These are phyloP conservation scores for Nettapus auritus DNA, from an alignment of 2,113 vertebrate genomes.

Conservation along the genomic window DNA sequence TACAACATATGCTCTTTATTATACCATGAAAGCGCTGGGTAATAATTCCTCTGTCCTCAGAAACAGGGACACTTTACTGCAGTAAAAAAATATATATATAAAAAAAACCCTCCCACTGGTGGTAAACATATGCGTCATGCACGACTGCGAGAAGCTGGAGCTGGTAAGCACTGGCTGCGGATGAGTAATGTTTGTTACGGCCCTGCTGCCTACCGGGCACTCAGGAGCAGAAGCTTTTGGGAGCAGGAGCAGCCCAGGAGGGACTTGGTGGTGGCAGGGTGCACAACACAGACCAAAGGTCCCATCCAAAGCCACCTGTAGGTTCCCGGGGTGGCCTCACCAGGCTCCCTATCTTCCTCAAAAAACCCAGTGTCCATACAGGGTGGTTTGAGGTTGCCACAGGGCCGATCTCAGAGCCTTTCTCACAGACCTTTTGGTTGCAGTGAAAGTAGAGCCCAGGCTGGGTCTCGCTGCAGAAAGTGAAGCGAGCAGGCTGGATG, in stretches of 20 bases:
- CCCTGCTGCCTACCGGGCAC: not conserved
- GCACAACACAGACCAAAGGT: not conserved
- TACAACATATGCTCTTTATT: conserved; percentile 25
- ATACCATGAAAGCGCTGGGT: not conserved
- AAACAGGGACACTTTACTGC: conserved; percentile 7
- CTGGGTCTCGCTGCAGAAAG: not conserved
- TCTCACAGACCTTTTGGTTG: not conserved
- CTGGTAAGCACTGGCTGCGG: conserved; percentile 22
- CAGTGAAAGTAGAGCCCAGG: not conserved
- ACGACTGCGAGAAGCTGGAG: conserved; percentile 34
- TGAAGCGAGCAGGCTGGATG: not conserved
- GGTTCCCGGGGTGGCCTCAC: not conserved
- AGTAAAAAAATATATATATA: not conserved
- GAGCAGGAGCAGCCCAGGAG: not conserved
- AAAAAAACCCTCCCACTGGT: conserved; percentile 21
- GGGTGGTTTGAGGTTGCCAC: not conserved
- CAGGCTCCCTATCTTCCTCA: accelerated
- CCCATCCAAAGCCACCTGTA: not conserved
- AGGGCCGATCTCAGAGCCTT: accelerated
- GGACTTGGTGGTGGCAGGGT: not conserved
- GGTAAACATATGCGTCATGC: conserved; percentile 44
- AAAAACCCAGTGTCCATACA: accelerated
- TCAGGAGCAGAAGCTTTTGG: not conserved
- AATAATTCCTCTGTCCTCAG: conserved; percentile 31
- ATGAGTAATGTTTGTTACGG: conserved; percentile 44